phyloP scores from a whole-genome alignment of 2,113 vertebrate genomes.

The Fregetta grallaria region DNA sequence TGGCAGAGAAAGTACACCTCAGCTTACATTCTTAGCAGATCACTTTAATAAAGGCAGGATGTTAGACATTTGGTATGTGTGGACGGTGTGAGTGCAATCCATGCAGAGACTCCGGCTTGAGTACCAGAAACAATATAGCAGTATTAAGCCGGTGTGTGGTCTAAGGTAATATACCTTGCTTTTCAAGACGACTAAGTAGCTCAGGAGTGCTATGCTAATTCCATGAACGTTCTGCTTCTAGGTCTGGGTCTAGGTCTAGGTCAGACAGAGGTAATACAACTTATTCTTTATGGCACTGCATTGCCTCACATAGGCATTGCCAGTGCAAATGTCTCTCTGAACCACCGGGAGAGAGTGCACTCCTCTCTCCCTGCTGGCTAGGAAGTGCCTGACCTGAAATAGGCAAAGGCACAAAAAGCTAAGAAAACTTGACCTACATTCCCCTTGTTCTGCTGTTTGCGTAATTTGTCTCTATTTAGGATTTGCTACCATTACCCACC shows the following conservation, averaged over 20 bases:
- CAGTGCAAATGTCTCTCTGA: not conserved
- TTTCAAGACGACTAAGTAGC: not conserved
- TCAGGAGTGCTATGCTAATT: not conserved
- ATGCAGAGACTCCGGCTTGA: fast-evolving
- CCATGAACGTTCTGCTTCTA: not conserved
- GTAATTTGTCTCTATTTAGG: not conserved
- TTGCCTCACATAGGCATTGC: not conserved
- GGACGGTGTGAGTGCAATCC: not conserved
- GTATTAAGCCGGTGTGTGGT: not conserved
- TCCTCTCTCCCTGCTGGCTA: not conserved
- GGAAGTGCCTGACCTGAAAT: not conserved
- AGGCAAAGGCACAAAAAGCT: not conserved
- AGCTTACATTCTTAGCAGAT: not conserved
- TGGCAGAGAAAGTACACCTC: not conserved
- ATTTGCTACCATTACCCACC: not conserved
- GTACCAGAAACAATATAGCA: not conserved
- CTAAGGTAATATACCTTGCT: not conserved
- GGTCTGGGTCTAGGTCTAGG: not conserved
- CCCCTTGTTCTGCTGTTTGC: not conserved
- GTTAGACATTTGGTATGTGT: not conserved
- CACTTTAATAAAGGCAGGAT: not conserved
- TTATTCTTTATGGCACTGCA: not conserved
- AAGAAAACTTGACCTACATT: not conserved
- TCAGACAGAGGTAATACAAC: not conserved
- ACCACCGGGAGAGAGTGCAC: not conserved